phyloP scores from a whole-genome alignment of 1,140 invertebrate genomes.

The Triops cancriformis region DNA sequence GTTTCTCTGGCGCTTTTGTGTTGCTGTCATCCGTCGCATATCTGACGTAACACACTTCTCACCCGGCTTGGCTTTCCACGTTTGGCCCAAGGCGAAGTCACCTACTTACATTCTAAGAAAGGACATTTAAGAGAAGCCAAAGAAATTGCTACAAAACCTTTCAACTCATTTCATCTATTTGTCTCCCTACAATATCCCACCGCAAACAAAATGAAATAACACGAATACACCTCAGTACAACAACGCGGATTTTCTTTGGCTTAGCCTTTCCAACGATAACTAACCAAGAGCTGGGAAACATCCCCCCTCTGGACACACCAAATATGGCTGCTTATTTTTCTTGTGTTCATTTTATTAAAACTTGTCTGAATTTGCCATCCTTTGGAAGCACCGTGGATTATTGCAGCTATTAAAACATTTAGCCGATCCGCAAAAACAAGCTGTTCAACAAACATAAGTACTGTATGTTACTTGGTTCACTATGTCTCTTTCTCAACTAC shows the following conservation, averaged over 20 bases:
- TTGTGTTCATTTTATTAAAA: too few relatives aligned
- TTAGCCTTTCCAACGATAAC: conserved; percentile 7
- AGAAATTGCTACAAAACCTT: too few relatives aligned
- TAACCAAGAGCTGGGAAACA: not conserved
- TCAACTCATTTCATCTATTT: not conserved
- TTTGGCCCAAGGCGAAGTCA: too few relatives aligned
- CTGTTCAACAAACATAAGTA: not conserved
- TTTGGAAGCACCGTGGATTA: conserved; percentile 10
- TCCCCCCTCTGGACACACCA: not conserved
- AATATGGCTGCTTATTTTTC: too few relatives aligned
- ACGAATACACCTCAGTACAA: not conserved
- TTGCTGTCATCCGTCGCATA: too few relatives aligned
- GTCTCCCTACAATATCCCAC: not conserved
- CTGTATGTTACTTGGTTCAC: not conserved
- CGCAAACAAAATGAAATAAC: not conserved
- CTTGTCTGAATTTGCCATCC: not conserved
- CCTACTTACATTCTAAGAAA: too few relatives aligned
- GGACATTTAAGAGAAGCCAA: too few relatives aligned
- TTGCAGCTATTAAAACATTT: not conserved
- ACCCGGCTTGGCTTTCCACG: too few relatives aligned
- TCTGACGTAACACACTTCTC: too few relatives aligned
- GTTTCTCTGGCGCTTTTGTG: too few relatives aligned
- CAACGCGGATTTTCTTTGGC: not conserved
- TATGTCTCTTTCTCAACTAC: not conserved
- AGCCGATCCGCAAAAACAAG: not conserved